These are phyloP conservation scores for Mixornis gularis DNA, from an alignment of 2,113 vertebrate species.

Conservation along the genomic window DNA sequence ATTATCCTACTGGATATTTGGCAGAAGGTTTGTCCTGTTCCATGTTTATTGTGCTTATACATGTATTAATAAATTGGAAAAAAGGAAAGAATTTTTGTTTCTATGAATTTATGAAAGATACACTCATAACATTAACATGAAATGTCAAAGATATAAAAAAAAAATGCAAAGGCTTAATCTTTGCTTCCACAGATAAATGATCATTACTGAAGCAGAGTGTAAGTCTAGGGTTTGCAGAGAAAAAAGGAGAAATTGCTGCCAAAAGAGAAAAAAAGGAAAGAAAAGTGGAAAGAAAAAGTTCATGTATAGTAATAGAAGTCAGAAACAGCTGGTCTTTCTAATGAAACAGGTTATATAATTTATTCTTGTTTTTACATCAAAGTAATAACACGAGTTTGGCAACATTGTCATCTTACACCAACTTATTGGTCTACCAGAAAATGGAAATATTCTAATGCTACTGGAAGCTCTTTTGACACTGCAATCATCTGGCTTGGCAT, in stretches of 20 bases:
- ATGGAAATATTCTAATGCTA: neutral
- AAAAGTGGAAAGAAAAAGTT: neutral
- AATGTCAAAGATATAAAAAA: neutral
- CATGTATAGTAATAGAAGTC: neutral
- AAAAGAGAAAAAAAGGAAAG: neutral
- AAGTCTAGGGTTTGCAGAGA: neutral
- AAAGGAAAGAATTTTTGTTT: neutral
- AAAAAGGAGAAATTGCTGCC: neutral
- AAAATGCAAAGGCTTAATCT: neutral
- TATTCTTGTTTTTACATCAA: neutral
- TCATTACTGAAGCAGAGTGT: neutral
- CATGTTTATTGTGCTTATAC: neutral
- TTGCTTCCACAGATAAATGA: neutral
- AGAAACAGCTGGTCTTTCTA: neutral
- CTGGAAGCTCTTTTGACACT: neutral
- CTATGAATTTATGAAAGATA: neutral
- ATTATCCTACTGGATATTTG: neutral
- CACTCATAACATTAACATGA: neutral
- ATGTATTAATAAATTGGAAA: neutral
- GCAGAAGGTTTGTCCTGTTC: neutral
- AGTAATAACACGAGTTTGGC: neutral
- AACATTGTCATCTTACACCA: neutral
- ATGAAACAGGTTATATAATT: neutral
- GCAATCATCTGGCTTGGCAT: neutral
- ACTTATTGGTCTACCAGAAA: neutral